Conservation (phyloP, 1,140 invertebrate species). For the Teleopsis dalmanni region DNA sequence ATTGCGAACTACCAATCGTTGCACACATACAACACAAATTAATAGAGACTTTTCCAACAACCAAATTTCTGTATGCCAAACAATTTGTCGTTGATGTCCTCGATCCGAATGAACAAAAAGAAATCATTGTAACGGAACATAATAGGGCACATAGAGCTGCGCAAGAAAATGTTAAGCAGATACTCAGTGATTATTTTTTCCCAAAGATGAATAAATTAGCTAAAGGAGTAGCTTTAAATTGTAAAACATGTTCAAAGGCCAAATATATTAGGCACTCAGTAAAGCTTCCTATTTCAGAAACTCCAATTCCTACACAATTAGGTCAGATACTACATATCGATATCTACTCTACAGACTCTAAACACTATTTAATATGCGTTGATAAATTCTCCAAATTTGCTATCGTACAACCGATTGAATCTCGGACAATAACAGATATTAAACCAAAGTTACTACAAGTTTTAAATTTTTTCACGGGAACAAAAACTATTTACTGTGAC, state of each 20-base stretch:
- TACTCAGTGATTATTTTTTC: constrained; percentile 13
- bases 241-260: constrained; percentile 4
- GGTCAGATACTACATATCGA: background rate
- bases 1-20: constrained; percentile 6
- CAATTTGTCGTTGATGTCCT: constrained; percentile 3
- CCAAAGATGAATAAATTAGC: constrained; percentile 13
- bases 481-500: background rate
- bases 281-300: no score
- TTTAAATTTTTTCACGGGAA: background rate
- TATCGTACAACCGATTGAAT: background rate
- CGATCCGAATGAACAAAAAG: constrained; percentile 4
- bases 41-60: constrained; percentile 4
- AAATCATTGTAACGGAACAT: constrained; percentile 5
- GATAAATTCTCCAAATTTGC: constrained; percentile 7
- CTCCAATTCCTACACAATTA: background rate
- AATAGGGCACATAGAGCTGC: constrained; percentile 12
- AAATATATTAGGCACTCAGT: no score
- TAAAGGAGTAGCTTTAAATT: constrained; percentile 11
- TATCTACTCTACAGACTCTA: background rate
- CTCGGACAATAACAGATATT: constrained; percentile 4
- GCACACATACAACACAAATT: constrained; percentile 7
- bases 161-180: constrained; percentile 15
- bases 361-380: background rate
- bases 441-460: background rate
- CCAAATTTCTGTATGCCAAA: constrained; percentile 5